Base-by-base conservation (phyloP, 1,140 invertebrate species). In the Drosophila ercepeae region DNA sequence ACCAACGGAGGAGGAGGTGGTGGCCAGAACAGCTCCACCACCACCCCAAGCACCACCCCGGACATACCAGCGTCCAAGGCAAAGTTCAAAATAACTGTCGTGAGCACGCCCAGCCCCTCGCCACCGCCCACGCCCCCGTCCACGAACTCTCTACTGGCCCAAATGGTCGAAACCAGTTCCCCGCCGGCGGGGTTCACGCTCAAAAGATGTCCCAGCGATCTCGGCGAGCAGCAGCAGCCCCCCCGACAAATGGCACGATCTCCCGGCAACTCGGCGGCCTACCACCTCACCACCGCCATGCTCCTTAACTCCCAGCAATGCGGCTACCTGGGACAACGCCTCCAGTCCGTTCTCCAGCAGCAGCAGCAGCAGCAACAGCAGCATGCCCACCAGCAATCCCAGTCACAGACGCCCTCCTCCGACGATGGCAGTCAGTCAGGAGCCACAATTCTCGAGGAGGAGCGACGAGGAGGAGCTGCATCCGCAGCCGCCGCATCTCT, bases 401-500 rank as follows among this genome's bases (percentile, higher is more conserved):
- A 89, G 36, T 78, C 79, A 4, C 82, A 89, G 19, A 84, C 86
- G 3, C 79, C 89, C 1, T 89, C 89, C 58, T 89, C 90, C 9
- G 86, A 90, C n/a, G 82, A 91, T 49, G 89, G 89, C 49, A 90
- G 86, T 18, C 89, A 91, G 48, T 91, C 89, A 27, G 84, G 89
- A 7, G 69, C 44, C 8, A 91, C 89, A 36, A 89, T 90, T 9
- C 44, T 90, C 49, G 82, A 90, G 41, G 89, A 90, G 16, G 89
- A 90, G 7, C 69, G 83, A 92, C 34, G 92, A 91, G 57, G 91
- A 89, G 34, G 92, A 65, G 75, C 93, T 29, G 90, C 93, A 25
- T 89, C 93, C 34, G 92, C 93, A 11, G 92, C 92, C 7, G 92
- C 94, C 1, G 92, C 94, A 44, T 95, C 95, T 25, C 92, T 95